phyloP scores from a whole-genome alignment of 2,888 invertebrate genomes.

The Acanthosepion lycidas region DNA sequence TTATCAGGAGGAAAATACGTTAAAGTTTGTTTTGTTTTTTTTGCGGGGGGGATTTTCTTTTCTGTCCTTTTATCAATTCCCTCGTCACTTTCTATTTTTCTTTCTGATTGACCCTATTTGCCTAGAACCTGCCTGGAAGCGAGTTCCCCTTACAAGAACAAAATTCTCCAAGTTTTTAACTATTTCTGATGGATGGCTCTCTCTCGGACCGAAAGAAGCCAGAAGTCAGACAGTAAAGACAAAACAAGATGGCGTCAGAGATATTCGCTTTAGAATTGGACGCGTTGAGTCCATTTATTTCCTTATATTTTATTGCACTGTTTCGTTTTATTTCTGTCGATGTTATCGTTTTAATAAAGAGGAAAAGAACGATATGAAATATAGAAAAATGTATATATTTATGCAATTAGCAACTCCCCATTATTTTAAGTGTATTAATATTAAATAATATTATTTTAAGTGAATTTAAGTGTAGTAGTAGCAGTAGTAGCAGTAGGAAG shows the following conservation, averaged over 20 bases:
- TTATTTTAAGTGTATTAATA: too few species aligned
- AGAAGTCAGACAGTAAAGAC: not conserved
- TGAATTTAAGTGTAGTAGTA: too few species aligned
- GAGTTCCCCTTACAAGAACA: not conserved
- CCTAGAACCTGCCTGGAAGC: not conserved
- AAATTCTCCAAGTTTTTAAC: not conserved
- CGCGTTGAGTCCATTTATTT: not conserved
- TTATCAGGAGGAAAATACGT: not conserved
- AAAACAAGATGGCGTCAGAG: not conserved
- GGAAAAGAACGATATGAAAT: too few species aligned
- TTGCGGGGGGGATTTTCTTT: too few species aligned
- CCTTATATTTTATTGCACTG: not conserved
- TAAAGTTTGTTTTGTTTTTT: not conserved
- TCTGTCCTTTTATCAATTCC: not conserved
- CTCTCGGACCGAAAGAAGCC: not conserved
- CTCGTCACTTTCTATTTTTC: not conserved
- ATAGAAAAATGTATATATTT: too few species aligned
- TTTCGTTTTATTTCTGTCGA: too few species aligned
- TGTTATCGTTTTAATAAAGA: too few species aligned
- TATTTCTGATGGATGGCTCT: not conserved
- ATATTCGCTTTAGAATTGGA: not conserved
- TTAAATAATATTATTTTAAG: too few species aligned
- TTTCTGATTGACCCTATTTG: not conserved
- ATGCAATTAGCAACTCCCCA: too few species aligned
- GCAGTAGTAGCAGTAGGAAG: too few species aligned